Base-by-base conservation (phyloP, 2,113 vertebrate species). In the Oreochromis niloticus region DNA sequence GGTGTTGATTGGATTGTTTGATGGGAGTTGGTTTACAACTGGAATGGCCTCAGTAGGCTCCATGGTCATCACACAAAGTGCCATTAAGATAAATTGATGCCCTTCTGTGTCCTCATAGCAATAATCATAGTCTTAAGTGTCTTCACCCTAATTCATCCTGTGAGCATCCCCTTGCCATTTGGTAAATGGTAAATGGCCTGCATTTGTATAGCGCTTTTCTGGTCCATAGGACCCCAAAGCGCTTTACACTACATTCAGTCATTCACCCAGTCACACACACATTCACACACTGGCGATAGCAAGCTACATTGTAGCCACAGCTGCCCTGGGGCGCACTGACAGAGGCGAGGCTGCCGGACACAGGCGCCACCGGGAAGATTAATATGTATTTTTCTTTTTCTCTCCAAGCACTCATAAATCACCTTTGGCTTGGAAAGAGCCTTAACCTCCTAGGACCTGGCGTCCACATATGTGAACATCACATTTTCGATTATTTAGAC, bases 1-100 rank as follows among this genome's bases (percentile, higher is more conserved):
- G 71, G 92, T 98, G 91, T 96, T 97, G 94, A 97, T 98, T 0
- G 98, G 98, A 8, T 96, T 95, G 36, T 94, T 96, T 0, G 98
- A 97, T 0, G 97, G 97, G 41, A 27, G 41, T 3, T 92, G 96
- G 92, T 98, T 99, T 82, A 84, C 96, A 50, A 96, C 97, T 4
- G 96, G 95, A 2, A 93, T 97, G 3, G 93, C 95, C 30, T 96
- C 96, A 93, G 98, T 99, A 89, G 88, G 96, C 93, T 86, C 92
- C 54, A 75, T 71, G 80, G 46, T 80, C 57, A 55, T 24, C 36
- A 43, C 63, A 5, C 79, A 78, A 82, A 94, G 85, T 91, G 85
- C 82, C 73, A 46, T 90, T 85, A 80, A 81, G 79, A 90, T 56
- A 88, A 89, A 88, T 83, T 84, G 63, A 78, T n/a, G 81, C 57